phyloP scores from a whole-genome alignment of 2,888 invertebrate species.

The Lottia scabra region DNA sequence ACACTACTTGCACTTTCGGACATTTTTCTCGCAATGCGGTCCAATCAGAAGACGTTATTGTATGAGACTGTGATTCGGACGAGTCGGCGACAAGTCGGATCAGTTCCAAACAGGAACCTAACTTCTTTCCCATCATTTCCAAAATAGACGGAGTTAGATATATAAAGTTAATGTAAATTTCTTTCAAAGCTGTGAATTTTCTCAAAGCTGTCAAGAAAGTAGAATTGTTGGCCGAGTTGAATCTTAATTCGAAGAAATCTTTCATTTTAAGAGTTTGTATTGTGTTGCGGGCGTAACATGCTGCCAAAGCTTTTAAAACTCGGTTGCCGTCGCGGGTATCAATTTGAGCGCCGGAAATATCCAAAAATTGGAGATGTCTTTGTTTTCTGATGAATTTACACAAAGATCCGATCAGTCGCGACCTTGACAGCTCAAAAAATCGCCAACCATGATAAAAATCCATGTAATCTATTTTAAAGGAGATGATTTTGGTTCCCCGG shows the following conservation, averaged over 20 bases:
- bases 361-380: slow-evolving; percentile 5
- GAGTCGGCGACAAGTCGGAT: slow-evolving; percentile 15
- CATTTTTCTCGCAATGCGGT: not conserved
- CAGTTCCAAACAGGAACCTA: not conserved
- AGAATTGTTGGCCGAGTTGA: not conserved
- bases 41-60: slow-evolving; percentile 11
- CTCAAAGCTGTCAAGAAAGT: slow-evolving; percentile 4
- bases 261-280: slow-evolving; percentile 9
- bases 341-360: slow-evolving; percentile 13
- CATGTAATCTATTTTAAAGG: slow-evolving; percentile 16
- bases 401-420: slow-evolving; percentile 6
- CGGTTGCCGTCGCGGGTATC: not conserved
- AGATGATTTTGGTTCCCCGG: not conserved
- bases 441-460: slow-evolving; percentile 14
- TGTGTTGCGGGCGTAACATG: slow-evolving; percentile 9
- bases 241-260: slow-evolving; percentile 12
- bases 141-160: slow-evolving; percentile 8
- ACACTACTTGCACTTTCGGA: slow-evolving; percentile 11
- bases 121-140: not conserved
- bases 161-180: slow-evolving; percentile 12
- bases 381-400: slow-evolving; percentile 13
- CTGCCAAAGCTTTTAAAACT: slow-evolving; percentile 1
- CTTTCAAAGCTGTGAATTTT: slow-evolving; percentile 6
- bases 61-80: slow-evolving; percentile 5
- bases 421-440: slow-evolving; percentile 11